phyloP scores from a whole-genome alignment of 2,888 invertebrate species.

The Melieria crassipennis region DNA sequence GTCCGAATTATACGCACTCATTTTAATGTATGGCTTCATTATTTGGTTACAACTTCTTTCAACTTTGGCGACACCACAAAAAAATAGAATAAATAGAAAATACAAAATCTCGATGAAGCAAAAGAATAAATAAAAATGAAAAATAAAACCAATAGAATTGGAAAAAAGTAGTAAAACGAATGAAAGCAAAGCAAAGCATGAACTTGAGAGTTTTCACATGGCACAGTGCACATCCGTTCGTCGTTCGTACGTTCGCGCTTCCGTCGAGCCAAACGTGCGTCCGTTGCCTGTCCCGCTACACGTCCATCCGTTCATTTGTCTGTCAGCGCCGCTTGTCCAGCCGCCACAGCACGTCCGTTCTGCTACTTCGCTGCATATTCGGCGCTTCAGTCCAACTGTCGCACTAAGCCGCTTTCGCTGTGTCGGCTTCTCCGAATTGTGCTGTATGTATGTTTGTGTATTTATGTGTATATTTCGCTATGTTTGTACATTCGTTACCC shows the following conservation, averaged over 20 bases:
- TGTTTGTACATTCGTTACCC: no score
- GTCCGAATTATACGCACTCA: constrained; percentile 3
- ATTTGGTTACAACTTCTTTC: constrained; percentile 33
- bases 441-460: neutral
- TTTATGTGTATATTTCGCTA: no score
- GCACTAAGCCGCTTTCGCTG: neutral
- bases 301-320: no score
- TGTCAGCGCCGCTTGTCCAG: neutral
- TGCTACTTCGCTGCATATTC: neutral
- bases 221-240: no score
- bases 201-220: no score
- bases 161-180: no score
- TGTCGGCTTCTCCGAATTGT: neutral
- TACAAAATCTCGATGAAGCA: neutral
- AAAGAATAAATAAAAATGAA: no score
- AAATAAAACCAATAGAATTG: no score
- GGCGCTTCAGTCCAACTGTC: neutral
- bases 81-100: neutral
- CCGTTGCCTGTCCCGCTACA: no score
- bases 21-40: constrained; percentile 34
- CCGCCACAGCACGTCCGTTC: neutral
- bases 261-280: no score
- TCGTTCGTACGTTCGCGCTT: no score
- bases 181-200: no score
- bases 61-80: constrained; percentile 22